Conservation (phyloP, 2,888 invertebrate species). For the Vannuccia rotundouncinata region DNA sequence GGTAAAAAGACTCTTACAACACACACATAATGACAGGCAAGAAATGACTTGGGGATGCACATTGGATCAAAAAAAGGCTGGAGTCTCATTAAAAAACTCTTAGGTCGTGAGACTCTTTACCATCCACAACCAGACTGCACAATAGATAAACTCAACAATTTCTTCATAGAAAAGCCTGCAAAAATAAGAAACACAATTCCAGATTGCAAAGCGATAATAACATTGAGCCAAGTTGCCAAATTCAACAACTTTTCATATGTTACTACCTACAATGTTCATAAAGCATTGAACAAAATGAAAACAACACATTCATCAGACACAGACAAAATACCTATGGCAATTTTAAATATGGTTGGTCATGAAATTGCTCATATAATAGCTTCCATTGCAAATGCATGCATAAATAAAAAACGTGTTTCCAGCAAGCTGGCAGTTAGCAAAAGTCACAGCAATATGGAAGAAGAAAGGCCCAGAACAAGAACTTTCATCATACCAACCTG, state of each 20-base stretch:
- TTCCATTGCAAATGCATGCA: constrained; percentile 17
- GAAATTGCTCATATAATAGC: constrained; percentile 12
- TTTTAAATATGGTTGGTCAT: neutral
- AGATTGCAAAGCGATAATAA: neutral
- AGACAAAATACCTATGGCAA: neutral
- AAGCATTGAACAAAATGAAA: neutral
- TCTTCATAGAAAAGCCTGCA: constrained; percentile 6
- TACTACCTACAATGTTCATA: constrained; percentile 3
- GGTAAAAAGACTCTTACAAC: constrained; percentile 10
- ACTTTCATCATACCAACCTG: neutral
- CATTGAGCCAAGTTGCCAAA: neutral
- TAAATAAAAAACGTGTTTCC: neutral
- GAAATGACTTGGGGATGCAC: neutral
- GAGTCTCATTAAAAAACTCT: constrained; percentile 23
- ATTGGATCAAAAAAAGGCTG: constrained; percentile 19
- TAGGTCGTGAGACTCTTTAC: neutral
- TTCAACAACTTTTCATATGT: neutral
- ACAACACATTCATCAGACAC: constrained; percentile 16
- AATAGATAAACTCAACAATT: constrained; percentile 11
- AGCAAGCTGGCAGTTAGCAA: constrained; percentile 8
- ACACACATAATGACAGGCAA: constrained; percentile 2
- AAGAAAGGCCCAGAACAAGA: constrained; percentile 10
- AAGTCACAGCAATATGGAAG: constrained; percentile 22
- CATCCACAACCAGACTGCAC: constrained; percentile 21
- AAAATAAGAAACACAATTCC: constrained; percentile 11